Evolutionary conservation across 2,888 invertebrate genomes (phyloP), one percentile per base, ranked within the genome.

Genomic region (Zaprionus bogoriensis): DNA sequence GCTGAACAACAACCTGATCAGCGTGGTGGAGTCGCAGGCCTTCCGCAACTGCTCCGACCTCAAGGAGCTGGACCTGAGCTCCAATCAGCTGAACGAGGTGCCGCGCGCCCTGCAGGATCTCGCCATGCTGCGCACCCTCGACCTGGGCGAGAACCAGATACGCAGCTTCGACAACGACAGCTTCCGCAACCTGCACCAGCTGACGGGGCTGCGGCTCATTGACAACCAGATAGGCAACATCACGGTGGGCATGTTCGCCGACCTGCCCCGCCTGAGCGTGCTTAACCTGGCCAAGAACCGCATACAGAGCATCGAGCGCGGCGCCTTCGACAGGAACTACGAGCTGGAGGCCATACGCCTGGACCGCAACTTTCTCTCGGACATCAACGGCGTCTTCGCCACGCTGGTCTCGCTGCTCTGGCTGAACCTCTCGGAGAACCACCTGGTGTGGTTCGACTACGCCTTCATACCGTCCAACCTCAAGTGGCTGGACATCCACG

Each of bases 111-210:
- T 97, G 59, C 94, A 94, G 91, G 96, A 96, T 88, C 92, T 97
- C 69, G 93, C 95, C 38, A 95, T 96, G 90, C 91, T 98, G 75
- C 95, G 96, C 89, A 96, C 96, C 10, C 92, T 99, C 48, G 97
- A 98, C 89, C 92, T 99, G 87, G 97, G 97, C 30, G 97, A 98
- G 91, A 99, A 99, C 92, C 95, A 95, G 89, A 96, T 99, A 87
- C 94, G 94, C 58, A 93, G 93, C 38, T 95, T 99, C 73, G 94
- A 93, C 87, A 96, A 97, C 87, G 89, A 96, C 62, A 96, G 96
- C 20, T 96, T 98, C 84, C 94, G 94, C 89, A 96, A 96, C 89
- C 92, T 98, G 52, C 94, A 95, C 81, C 96, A 97, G 90, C 92
- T 99, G 69, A 96, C 96, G 44, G 96, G 97, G 7, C 92, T 99